Evolutionary conservation across 2,113 vertebrate species (phyloP), one percentile per base, ranked within the genome.

Genomic region (Sapajus apella): DNA sequence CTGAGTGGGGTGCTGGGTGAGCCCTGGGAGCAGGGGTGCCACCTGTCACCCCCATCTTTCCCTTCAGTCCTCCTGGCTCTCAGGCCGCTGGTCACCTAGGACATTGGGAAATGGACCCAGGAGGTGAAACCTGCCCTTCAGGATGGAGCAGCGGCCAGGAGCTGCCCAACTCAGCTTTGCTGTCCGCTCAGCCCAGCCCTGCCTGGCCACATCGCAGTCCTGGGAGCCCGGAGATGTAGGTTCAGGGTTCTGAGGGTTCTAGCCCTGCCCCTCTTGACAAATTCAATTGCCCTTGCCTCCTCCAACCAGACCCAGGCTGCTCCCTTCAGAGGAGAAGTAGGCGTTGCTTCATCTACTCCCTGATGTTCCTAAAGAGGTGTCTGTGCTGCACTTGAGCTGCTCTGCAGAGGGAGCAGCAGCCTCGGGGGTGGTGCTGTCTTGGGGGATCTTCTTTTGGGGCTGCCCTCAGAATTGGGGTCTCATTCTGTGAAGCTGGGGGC

Each of bases 351-450:
- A 30, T 30, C 12, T 64, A 64, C 30, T 64, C 27, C 61, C 25
- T 11, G 12, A 13, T 13, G 30, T 27, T 64, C 61, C 27, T 2
- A 11, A 30, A 30, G 27, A 27, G 5, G 27, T 27, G 58, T 64
- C 27, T 64, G 27, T 6, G 32, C 32, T 68, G 32, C 5, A 12
- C 64, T 68, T 14, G 64, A 35, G 32, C 32, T 14, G 0, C 32
- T 3, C 14, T 35, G 64, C 30, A 13, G 32, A 68, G 64, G 64
- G 6, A 6, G 32, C 64, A 35, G 61, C 14, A 35, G 14, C 64
- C 32, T 68, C 13, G 16, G 32, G 17, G 16, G 14, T 3, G 17
- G 18, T 17, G 16, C 68, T 3, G 1, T 20, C 1, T 1, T 43
- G 43, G 17, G 32, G 35, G 68, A 70, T 70, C 68, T 17, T 70